Evolutionary conservation across 2,797 vertebrate species (phyloP).

Genomic region (Poeciliopsis gracilis): DNA sequence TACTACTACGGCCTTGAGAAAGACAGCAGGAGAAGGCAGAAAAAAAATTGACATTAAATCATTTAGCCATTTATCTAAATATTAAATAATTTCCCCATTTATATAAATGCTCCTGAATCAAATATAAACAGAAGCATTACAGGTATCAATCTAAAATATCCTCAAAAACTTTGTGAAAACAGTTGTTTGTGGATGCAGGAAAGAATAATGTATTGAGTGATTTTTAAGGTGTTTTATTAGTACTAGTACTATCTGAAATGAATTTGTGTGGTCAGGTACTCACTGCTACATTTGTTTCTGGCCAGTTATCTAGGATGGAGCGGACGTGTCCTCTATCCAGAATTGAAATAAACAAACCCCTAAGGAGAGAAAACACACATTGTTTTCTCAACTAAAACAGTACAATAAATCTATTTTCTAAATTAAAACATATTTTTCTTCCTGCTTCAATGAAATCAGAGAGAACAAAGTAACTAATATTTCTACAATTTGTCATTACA

Average conservation of each 20-base stretch:
- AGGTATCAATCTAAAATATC: not conserved
- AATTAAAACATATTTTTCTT: not conserved
- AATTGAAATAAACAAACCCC: conserved; percentile 97
- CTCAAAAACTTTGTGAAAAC: not conserved
- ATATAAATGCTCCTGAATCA: too few species aligned
- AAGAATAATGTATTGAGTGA: not conserved
- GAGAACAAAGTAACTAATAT: not conserved
- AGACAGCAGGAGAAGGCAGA: conserved; percentile 2
- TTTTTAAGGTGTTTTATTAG: not conserved
- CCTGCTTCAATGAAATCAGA: not conserved
- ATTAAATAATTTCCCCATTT: not conserved
- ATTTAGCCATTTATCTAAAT: not conserved
- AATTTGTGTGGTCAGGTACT: conserved; percentile 27
- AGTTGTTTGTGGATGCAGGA: not conserved
- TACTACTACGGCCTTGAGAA: conserved; percentile 91
- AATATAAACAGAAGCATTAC: too few species aligned
- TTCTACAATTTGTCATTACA: not conserved
- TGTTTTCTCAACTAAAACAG: not conserved
- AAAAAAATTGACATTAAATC: not conserved
- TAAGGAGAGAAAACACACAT: conserved; percentile 55
- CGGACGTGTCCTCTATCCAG: conserved; percentile 93
- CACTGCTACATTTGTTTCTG: conserved; percentile 93
- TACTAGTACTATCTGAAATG: not conserved
- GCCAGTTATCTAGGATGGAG: conserved; percentile 97
- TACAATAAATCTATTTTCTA: not conserved